A percentile compares a stretch with the other conserved stretches of the same genome.
Evolutionary conservation across 2,888 invertebrate species (phyloP).

Genomic region (Melinaea menophilus): DNA sequence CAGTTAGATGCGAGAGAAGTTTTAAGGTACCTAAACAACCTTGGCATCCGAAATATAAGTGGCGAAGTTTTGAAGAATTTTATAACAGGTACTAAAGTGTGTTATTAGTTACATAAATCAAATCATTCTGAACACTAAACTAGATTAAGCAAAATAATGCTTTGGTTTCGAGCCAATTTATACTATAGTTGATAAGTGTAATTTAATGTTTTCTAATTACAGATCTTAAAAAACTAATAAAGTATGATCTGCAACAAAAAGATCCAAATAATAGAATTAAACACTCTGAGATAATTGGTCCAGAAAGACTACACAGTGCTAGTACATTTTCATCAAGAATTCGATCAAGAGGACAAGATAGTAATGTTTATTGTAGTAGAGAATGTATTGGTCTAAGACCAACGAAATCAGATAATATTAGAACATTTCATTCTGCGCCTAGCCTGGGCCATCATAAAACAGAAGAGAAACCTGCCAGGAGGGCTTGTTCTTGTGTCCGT

Average conservation of each 20-base stretch:
- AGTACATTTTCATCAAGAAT: slow-evolving; percentile 69
- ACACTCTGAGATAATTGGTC: slow-evolving; percentile 38
- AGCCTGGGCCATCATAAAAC: slow-evolving; percentile 43
- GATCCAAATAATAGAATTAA: slow-evolving; percentile 30
- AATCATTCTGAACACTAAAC: too few relatives aligned
- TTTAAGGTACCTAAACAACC: slow-evolving; percentile 83
- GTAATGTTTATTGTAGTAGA: slow-evolving; percentile 45
- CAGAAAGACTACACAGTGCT: slow-evolving; percentile 67
- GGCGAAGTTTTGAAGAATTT: slow-evolving; percentile 87
- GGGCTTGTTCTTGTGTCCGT: slow-evolving; percentile 62
- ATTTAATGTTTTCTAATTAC: slow-evolving; percentile 35
- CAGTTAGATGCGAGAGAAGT: slow-evolving; percentile 85
- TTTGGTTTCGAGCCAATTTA: too few relatives aligned
- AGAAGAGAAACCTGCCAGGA: slow-evolving; percentile 46
- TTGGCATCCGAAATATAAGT: slow-evolving; percentile 86
- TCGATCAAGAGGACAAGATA: slow-evolving; percentile 51
- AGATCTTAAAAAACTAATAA: slow-evolving; percentile 84
- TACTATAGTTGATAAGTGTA: neutral
- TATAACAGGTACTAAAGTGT: slow-evolving; percentile 80
- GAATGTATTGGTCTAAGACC: slow-evolving; percentile 44
- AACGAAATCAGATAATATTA: slow-evolving; percentile 36
- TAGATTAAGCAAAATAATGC: too few relatives aligned
- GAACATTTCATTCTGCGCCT: slow-evolving; percentile 58
- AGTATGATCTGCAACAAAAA: slow-evolving; percentile 75
- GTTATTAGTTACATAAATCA: slow-evolving; percentile 20